Evolutionary conservation across 2,888 invertebrate species (phyloP).

Genomic region (Dolichopus griseipennis): DNA sequence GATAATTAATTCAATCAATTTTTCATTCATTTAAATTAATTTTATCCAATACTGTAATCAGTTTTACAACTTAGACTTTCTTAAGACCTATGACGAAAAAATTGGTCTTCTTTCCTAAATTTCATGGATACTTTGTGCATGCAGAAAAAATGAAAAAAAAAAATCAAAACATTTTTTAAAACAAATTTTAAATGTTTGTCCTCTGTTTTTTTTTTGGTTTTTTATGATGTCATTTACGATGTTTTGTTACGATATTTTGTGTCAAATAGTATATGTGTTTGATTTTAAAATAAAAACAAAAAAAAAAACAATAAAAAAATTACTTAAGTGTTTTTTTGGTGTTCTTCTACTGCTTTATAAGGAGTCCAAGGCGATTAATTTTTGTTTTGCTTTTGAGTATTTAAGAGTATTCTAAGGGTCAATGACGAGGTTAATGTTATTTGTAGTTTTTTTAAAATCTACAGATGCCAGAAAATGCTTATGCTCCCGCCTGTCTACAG

Average conservation of each 20-base stretch:
- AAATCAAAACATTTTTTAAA: not conserved
- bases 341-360: not conserved
- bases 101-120: not conserved
- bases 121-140: not conserved
- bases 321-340: not conserved
- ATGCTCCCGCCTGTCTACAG: not conserved
- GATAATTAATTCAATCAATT: no score
- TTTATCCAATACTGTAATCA: no score
- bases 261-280: not conserved
- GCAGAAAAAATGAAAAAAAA: not conserved
- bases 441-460: not conserved
- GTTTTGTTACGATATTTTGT: slow-evolving; percentile 2
- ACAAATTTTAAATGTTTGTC: not conserved
- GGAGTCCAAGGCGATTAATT: not conserved
- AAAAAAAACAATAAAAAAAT: not conserved
- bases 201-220: not conserved
- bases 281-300: not conserved
- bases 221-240: not conserved
- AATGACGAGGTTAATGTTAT: slow-evolving; percentile 6
- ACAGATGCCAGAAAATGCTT: not conserved
- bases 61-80: no score
- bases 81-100: not conserved
- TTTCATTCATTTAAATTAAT: no score
- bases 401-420: not conserved
- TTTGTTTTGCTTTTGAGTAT: not conserved